Percentiles rank a stretch among this genome's conserved stretches.
Evolutionary conservation across 1,140 invertebrate species (phyloP).

Genomic region (Melanaphis sacchari): DNA sequence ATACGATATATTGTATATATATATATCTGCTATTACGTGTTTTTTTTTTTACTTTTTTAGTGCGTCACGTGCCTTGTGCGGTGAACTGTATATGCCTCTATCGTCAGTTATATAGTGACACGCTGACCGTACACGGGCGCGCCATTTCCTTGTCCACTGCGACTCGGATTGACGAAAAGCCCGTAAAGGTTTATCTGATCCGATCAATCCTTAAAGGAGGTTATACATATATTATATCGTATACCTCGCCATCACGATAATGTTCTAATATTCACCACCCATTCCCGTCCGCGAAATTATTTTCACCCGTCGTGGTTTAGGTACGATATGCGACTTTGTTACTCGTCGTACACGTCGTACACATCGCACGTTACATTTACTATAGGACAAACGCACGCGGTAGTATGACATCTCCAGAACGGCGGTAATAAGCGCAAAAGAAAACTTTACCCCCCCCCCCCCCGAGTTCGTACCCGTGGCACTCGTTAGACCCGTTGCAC

Average conservation of each 20-base stretch:
- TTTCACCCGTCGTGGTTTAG: background rate
- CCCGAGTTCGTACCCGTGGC: background rate
- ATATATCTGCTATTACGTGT: background rate
- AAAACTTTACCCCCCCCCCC: background rate
- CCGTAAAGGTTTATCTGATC: background rate
- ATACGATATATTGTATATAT: background rate
- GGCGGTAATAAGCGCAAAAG: background rate
- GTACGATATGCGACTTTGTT: background rate
- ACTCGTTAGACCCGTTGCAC: background rate
- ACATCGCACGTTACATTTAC: background rate
- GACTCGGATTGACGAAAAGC: background rate
- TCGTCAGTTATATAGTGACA: background rate
- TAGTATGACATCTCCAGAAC: background rate
- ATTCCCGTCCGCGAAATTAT: background rate
- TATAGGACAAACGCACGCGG: background rate
- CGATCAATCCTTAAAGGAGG: conserved; percentile 6
- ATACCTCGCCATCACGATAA: background rate
- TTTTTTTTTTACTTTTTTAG: background rate
- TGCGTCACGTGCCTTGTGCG: conserved; percentile 9
- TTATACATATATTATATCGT: background rate
- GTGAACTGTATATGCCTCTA: background rate
- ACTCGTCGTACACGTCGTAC: background rate
- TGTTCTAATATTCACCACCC: background rate
- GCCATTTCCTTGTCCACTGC: background rate
- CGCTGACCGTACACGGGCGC: conserved; percentile 10